These are phyloP conservation scores for Idaea biselata DNA, from an alignment of 2,888 invertebrate genomes.

Conservation along the genomic window DNA sequence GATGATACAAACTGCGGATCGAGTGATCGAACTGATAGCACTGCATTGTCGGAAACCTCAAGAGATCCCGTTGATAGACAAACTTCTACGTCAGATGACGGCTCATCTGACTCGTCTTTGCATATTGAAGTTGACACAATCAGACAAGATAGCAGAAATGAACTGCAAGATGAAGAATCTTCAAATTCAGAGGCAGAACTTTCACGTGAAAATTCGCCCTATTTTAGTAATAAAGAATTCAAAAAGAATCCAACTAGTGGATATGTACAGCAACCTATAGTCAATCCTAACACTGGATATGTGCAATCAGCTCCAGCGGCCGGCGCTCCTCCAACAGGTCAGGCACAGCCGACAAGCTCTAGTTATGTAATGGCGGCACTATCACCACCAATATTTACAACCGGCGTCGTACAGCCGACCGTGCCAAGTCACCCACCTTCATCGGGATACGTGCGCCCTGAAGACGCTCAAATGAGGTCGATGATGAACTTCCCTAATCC, in stretches of 20 bases:
- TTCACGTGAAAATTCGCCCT: constrained; percentile 55
- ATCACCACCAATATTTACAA: constrained; percentile 64
- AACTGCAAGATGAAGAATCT: constrained; percentile 37
- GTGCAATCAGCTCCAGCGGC: constrained; percentile 53
- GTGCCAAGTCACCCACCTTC: constrained; percentile 45
- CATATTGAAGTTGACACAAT: constrained; percentile 57
- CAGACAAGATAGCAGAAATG: constrained; percentile 30
- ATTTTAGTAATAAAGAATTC: constrained; percentile 55
- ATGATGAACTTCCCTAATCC: constrained; percentile 59
- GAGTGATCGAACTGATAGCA: constrained; percentile 73
- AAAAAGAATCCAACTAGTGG: constrained; percentile 61
- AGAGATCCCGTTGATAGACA: constrained; percentile 61
- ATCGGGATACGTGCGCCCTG: constrained; percentile 66
- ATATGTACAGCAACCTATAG: constrained; percentile 53
- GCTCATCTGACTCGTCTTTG: constrained; percentile 62
- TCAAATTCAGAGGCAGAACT: constrained; percentile 54
- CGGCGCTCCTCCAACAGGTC: constrained; percentile 32
- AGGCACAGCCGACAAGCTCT: constrained; percentile 54
- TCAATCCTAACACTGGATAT: constrained; percentile 49
- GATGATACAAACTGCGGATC: constrained; percentile 62
- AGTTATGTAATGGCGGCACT: constrained; percentile 73
- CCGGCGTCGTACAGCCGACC: constrained; percentile 47
- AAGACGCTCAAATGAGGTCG: constrained; percentile 60
- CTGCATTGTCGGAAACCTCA: constrained; percentile 68
- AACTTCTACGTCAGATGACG: constrained; percentile 64